Conservation (phyloP, 2,113 vertebrate species). For the Serilophus lunatus region DNA sequence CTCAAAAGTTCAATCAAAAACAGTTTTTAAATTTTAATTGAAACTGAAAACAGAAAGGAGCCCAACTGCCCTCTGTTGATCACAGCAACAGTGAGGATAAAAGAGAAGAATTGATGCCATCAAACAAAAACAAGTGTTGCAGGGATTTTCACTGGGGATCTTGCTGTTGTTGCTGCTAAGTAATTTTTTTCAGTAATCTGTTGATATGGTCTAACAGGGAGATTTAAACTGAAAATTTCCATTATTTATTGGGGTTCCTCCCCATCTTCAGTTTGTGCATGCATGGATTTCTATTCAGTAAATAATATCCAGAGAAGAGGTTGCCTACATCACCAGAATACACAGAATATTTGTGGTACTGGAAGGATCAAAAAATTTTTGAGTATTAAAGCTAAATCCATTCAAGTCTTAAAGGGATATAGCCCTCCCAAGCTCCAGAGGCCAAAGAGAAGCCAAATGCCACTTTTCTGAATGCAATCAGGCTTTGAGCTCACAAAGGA, state of each 20-base stretch:
- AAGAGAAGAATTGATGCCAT: background rate
- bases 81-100: slow-evolving; percentile 27
- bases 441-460: background rate
- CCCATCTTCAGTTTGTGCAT: accelerated
- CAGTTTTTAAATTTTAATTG: slow-evolving; percentile 48
- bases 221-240: background rate
- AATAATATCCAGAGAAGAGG: background rate
- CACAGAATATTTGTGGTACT: background rate
- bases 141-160: background rate
- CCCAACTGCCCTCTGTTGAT: slow-evolving; percentile 40
- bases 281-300: background rate
- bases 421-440: background rate
- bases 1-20: slow-evolving; percentile 36
- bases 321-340: background rate
- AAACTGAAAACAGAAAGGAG: slow-evolving; percentile 54
- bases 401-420: background rate
- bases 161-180: background rate
- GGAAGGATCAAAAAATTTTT: background rate
- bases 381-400: background rate
- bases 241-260: background rate
- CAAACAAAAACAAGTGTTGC: slow-evolving; percentile 2
- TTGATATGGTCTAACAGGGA: background rate
- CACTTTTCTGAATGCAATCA: background rate
- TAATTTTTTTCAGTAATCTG: background rate
- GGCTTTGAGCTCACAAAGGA: background rate